Evolutionary conservation across 2,113 vertebrate genomes (phyloP), one percentile per base, ranked within the genome.

Genomic region (Hemichromis elongatus): DNA sequence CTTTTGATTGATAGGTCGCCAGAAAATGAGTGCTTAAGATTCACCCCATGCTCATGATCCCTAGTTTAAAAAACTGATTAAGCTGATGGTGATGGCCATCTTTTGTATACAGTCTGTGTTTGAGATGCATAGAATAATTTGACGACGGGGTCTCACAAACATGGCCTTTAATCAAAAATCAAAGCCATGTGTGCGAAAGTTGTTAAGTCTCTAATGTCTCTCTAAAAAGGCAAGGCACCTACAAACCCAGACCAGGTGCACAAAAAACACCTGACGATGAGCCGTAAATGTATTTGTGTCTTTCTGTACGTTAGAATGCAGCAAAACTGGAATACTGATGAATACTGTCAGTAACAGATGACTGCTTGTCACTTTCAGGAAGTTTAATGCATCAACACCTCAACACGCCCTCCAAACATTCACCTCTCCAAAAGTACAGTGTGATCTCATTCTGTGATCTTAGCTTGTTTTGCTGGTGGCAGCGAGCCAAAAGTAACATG

Each of bases 41-140:
- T 42, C 21, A 68, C 11, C 61, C 19, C 2, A 7, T 14, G 16
- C 13, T 45, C 0, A 0, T 0, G 66, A 45, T 2, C 0, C 40
- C 40, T 45, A 4, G 8, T 4, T 70, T 16, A 68, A 42, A 42
- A 24, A 68, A 68, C 3, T 2, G 63, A 40, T 16, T 42, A 45
- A 70, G 21, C 13, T 26, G 37, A 40, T 21, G 21, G 21, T 13
- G 5, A 7, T 70, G 40, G 5, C 66, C 66, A 70, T 47, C 21
- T 70, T 70, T 70, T 28, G 21, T 45, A 26, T 70, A 45, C 40
- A 70, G 21, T 70, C 40, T 70, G 40, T 70, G 21, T 26, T 45
- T 45, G 21, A 70, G 21, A 70, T 26, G 66, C 7, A 21, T 40
- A 26, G 14, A 42, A 70, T 70, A 24, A 2, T 70, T 8, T 9